Evolutionary conservation across 1,140 invertebrate species (phyloP).

Genomic region (Berghia stephanieae): DNA sequence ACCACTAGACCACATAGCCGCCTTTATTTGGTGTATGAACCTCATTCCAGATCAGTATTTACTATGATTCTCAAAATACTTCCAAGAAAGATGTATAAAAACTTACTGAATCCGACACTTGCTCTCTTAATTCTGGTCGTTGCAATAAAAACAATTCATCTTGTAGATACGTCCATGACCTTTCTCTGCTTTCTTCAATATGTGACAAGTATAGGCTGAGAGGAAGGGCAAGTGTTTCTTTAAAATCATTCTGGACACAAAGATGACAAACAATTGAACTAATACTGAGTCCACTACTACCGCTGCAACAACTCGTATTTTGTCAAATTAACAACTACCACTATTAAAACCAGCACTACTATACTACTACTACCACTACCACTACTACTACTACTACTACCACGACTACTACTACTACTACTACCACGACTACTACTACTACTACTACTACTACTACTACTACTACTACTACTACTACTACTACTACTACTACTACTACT

Average conservation of each 20-base stretch:
- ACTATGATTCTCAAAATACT: neutral
- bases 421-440: neutral
- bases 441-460: neutral
- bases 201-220: conserved; percentile 41
- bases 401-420: neutral
- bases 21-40: too few species aligned
- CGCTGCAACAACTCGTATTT: neutral
- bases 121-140: conserved; percentile 48
- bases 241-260: neutral
- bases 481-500: neutral
- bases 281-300: neutral
- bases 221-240: neutral
- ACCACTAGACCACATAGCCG: too few species aligned
- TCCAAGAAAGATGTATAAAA: neutral
- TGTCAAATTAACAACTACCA: neutral
- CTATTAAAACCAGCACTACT: neutral
- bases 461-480: neutral
- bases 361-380: neutral
- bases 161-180: conserved; percentile 60
- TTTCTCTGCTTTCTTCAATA: conserved; percentile 36
- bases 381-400: neutral
- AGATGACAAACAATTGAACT: neutral
- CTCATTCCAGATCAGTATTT: neutral
- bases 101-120: conserved; percentile 56
- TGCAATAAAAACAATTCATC: conserved; percentile 63